These are phyloP conservation scores for Meda fulgida DNA, from an alignment of 2,797 vertebrate species.

Conservation along the genomic window DNA sequence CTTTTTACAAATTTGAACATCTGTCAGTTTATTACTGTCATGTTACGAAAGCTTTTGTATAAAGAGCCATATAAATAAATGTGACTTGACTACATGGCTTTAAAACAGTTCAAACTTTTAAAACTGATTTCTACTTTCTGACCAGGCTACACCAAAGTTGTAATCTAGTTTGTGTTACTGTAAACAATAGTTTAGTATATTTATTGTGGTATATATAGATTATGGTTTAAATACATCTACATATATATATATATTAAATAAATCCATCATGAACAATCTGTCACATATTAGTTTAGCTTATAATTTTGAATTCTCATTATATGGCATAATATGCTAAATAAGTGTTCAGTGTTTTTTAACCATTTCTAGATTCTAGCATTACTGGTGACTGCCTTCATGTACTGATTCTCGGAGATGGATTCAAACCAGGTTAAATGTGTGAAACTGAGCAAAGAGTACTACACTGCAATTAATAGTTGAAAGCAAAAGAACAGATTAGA, in stretches of 20 bases:
- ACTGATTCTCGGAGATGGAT: background rate
- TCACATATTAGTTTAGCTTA: too few relatives aligned
- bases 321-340: too few relatives aligned
- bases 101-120: background rate
- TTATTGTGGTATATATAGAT: background rate
- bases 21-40: background rate
- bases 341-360: too few relatives aligned
- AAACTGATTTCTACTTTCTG: background rate
- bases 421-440: background rate
- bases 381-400: too few relatives aligned
- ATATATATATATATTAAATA: background rate
- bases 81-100: background rate
- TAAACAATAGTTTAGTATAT: background rate
- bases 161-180: background rate
- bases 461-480: background rate
- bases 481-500: background rate
- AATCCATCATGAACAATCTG: too few relatives aligned
- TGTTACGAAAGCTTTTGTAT: background rate
- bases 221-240: background rate
- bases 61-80: background rate
- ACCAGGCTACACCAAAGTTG: background rate
- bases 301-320: too few relatives aligned
- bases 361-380: slow-evolving; percentile 21
- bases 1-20: background rate
- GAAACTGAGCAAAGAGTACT: background rate